phyloP scores from a whole-genome alignment of 2,797 vertebrate species.

The Enteromius unitaeniatus region DNA sequence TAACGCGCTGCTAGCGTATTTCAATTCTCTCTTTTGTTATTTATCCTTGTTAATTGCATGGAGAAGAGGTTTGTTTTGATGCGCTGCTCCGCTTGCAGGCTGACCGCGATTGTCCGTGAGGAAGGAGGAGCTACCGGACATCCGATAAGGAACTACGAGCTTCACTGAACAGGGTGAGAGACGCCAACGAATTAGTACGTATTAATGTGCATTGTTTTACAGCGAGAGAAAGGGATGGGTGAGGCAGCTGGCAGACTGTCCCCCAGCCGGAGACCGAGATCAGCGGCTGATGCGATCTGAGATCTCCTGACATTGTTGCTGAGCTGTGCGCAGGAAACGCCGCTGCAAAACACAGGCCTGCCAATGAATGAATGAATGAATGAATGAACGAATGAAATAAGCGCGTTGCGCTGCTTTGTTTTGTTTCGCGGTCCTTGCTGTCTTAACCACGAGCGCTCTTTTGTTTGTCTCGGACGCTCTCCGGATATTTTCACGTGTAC shows the following conservation, averaged over 20 bases:
- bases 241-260: neutral
- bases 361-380: conserved; percentile 48
- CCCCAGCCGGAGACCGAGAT: conserved; percentile 53
- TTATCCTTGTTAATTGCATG: neutral
- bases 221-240: neutral
- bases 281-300: conserved; percentile 62
- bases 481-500: neutral
- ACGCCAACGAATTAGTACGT: neutral
- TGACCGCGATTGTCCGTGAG: conserved; percentile 10
- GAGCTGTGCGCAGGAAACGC: conserved; percentile 68
- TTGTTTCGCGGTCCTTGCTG: neutral
- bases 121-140: conserved; percentile 55
- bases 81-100: neutral
- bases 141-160: conserved; percentile 55
- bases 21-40: neutral
- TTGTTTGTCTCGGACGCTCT: neutral
- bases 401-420: neutral
- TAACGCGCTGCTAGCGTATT: neutral
- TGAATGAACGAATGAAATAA: conserved; percentile 4
- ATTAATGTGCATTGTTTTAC: conserved; percentile 23
- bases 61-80: neutral
- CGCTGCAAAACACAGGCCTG: conserved; percentile 67
- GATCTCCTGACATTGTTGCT: conserved; percentile 59
- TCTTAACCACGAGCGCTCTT: neutral
- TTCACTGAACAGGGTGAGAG: conserved; percentile 48